phyloP scores from a whole-genome alignment of 2,113 vertebrate genomes.

The Apaloderma vittatum region DNA sequence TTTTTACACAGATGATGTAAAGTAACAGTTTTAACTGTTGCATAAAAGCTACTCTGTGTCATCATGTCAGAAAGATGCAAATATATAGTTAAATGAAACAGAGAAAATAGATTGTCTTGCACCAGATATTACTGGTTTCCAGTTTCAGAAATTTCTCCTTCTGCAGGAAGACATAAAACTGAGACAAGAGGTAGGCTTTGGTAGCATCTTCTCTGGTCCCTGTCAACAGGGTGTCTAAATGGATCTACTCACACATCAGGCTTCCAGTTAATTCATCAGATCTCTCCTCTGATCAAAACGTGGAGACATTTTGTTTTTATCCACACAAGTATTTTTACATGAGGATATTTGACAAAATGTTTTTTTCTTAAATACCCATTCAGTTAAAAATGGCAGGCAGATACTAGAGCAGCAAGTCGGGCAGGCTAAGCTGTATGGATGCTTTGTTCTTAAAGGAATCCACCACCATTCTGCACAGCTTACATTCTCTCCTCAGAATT shows the following conservation, averaged over 20 bases:
- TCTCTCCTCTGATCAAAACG: not conserved
- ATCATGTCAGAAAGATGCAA: not conserved
- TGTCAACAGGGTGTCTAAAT: not conserved
- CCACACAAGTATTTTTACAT: not conserved
- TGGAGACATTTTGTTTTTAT: not conserved
- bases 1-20: not conserved
- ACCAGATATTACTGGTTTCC: not conserved
- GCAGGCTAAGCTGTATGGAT: not conserved
- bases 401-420: not conserved
- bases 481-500: not conserved
- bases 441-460: not conserved
- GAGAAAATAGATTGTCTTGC: not conserved
- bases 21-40: not conserved
- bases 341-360: not conserved
- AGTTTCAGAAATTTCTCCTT: not conserved
- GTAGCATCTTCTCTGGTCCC: not conserved
- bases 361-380: not conserved
- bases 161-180: not conserved
- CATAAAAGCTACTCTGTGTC: not conserved
- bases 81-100: not conserved
- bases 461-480: not conserved
- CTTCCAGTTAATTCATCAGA: not conserved
- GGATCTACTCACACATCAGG: not conserved
- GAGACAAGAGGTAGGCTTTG: not conserved
- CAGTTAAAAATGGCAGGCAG: not conserved